These are phyloP conservation scores for Cyprinodon tularosa DNA, from an alignment of 2,113 vertebrate species.

Conservation along the genomic window DNA sequence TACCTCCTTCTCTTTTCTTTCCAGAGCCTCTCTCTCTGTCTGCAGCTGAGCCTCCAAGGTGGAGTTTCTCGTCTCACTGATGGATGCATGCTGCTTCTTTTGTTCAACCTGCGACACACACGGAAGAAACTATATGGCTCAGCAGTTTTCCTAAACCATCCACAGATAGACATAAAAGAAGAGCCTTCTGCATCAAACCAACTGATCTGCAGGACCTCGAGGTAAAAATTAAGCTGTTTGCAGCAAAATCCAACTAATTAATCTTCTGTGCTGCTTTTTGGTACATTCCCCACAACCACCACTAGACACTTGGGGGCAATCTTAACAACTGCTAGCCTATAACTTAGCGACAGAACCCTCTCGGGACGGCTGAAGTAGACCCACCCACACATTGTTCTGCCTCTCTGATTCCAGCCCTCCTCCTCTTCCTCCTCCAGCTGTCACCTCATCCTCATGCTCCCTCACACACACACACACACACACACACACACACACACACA, in stretches of 20 bases:
- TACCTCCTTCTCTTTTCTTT: conserved; percentile 98
- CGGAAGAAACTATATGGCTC: conserved; percentile 48
- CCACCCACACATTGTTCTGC: conserved; percentile 72
- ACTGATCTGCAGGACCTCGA: conserved; percentile 2
- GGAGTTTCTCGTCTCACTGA: conserved; percentile 78
- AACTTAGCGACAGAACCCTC: conserved; percentile 38
- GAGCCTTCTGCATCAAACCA: not conserved
- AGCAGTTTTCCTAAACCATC: conserved; percentile 17
- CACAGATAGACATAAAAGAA: conserved; percentile 1
- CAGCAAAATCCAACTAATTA: not conserved
- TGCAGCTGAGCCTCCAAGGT: conserved; percentile 91
- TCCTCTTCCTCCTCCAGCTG: conserved; percentile 42
- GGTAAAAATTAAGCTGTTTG: not conserved
- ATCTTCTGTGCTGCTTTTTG: not conserved
- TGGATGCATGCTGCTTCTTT: conserved; percentile 82
- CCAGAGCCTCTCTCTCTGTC: conserved; percentile 94
- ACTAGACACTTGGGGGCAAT: conserved; percentile 60
- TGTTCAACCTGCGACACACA: conserved; percentile 83
- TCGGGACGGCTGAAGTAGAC: conserved; percentile 35
- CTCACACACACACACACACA: conserved; percentile 28
- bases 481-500: conserved; percentile 14
- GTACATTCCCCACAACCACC: conserved; percentile 19
- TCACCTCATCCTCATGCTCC: conserved; percentile 47
- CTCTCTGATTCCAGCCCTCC: conserved; percentile 34
- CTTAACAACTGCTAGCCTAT: conserved; percentile 52